phyloP scores from a whole-genome alignment of 1,140 invertebrate species.

The Pseudomyrmex pallidus region DNA sequence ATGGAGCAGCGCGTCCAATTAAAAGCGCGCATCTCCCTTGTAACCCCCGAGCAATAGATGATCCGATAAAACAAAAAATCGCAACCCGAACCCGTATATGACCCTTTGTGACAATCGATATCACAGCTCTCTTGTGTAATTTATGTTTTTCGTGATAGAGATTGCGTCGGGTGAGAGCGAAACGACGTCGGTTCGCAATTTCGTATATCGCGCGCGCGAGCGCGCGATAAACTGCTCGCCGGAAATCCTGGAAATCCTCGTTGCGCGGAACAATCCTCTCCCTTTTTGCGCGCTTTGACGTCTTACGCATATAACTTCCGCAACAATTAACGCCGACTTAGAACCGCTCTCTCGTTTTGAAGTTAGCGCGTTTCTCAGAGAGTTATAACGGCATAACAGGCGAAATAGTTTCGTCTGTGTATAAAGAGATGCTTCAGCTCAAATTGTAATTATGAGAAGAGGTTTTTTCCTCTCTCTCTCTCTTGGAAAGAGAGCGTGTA shows the following conservation, averaged over 20 bases:
- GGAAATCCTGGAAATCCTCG: constrained; percentile 23
- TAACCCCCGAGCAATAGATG: neutral
- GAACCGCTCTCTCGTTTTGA: constrained; percentile 6
- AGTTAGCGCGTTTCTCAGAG: constrained; percentile 16
- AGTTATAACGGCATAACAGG: neutral
- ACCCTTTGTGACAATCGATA: neutral
- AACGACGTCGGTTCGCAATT: neutral
- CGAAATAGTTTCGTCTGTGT: constrained; percentile 10
- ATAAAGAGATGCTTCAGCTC: neutral
- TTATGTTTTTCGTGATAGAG: neutral
- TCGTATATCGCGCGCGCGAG: neutral
- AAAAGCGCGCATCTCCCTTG: constrained; percentile 40
- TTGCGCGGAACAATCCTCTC: neutral
- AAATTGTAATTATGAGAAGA: constrained; percentile 3
- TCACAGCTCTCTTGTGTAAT: neutral
- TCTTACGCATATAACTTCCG: constrained; percentile 26
- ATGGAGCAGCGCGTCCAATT: constrained; percentile 50
- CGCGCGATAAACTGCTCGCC: neutral
- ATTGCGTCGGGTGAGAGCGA: neutral
- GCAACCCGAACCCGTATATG: neutral
- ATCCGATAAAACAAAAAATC: constrained; percentile 18
- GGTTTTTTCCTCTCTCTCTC: neutral
- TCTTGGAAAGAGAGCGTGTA: neutral
- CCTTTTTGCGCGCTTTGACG: too few relatives aligned
- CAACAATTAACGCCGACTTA: constrained; percentile 15